Evolutionary conservation across 2,113 vertebrate species (phyloP), one percentile per base, ranked within the genome.

Genomic region (Toxotes chatareus): DNA sequence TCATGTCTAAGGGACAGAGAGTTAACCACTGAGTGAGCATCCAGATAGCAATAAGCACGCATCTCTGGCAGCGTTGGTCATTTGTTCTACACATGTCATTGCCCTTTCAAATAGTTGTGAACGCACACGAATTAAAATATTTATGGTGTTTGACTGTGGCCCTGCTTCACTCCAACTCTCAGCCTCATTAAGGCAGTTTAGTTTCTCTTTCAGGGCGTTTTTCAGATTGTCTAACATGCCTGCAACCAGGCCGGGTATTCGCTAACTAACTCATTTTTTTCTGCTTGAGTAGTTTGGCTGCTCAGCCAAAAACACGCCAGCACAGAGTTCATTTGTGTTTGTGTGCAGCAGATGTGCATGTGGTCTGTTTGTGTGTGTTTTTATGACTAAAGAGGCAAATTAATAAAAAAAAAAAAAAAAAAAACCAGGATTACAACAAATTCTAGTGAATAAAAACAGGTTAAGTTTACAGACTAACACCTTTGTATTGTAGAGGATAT

Each of bases 251-350:
- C 80, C 79, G 19, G 4, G 2, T 13, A 70, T 60, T 61, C 59
- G 72, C 72, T 73, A 53, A 82, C 60, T 83, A 10, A 61, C 68
- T 56, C 56, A 12, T 46, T 67, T 69, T 61, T 70, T 92, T 93
- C 88, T 88, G 86, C 89, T 91, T 76, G 83, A 91, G 80, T 64
- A 46, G 64, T 80, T 78, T 46, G 21, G 53, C 74, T 76, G 60
- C 78, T 89, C 81, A 53, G 73, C 79, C 89, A 70, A 75, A 86
- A 83, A 76, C 59, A 78, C 42, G 64, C 12, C 32, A 63, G 72
- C 73, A 68, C 62, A 31, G 38, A 79, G 63, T 73, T 79, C 80
- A 47, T 79, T 76, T 72, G 74, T 44, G 46, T 76, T 31, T 66
- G 64, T 42, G 23, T 67, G 44, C 32, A 16, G 69, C 23, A 49